Evolutionary conservation across 2,113 vertebrate genomes (phyloP).

Genomic region (Petrocephalus zakoni): DNA sequence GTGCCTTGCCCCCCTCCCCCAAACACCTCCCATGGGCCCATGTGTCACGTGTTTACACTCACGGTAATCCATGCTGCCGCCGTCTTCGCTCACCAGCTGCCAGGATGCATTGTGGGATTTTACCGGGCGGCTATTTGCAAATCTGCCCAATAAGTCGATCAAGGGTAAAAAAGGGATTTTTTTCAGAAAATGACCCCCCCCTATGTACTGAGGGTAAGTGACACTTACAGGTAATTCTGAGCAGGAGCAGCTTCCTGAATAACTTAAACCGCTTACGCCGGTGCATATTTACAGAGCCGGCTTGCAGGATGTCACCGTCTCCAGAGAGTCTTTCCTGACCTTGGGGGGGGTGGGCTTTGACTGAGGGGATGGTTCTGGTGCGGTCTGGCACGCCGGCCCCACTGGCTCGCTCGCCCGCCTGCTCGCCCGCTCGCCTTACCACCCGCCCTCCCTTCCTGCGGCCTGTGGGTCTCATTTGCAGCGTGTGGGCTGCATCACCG

Average conservation of each 20-base stretch:
- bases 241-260: background rate
- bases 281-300: background rate
- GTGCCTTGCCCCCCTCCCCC: background rate
- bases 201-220: background rate
- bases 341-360: background rate
- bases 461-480: background rate
- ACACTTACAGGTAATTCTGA: background rate
- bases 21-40: background rate
- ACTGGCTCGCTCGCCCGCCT: background rate
- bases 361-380: background rate
- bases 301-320: background rate
- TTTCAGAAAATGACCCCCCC: background rate
- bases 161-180: background rate
- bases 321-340: background rate
- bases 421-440: background rate
- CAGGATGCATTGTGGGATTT: background rate
- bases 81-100: background rate
- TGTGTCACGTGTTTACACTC: background rate
- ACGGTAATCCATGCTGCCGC: background rate
- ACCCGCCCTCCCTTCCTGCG: no score
- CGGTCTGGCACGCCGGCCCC: background rate
- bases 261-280: background rate
- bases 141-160: background rate
- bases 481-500: constrained; percentile 10
- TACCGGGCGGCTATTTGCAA: background rate